phyloP scores from a whole-genome alignment of 2,113 vertebrate species.

The Nibea coibor region DNA sequence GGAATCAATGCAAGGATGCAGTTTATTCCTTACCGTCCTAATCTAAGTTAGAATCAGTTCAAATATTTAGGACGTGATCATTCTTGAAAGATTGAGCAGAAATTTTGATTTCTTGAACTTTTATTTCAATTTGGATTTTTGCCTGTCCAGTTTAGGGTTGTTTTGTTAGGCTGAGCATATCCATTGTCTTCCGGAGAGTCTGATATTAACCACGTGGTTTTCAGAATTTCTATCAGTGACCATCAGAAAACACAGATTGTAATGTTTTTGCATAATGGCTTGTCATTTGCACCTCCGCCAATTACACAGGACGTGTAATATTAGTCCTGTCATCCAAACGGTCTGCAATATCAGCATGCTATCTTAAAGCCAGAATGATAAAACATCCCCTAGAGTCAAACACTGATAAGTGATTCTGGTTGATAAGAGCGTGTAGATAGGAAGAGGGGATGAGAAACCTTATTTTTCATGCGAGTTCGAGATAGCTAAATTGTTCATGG shows the following conservation, averaged over 20 bases:
- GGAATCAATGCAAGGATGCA: background rate
- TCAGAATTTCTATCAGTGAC: conserved; percentile 27
- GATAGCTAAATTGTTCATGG: conserved; percentile 74
- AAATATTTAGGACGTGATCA: background rate
- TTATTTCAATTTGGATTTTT: background rate
- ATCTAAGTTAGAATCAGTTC: background rate
- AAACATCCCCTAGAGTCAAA: conserved; percentile 72
- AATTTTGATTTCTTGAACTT: fast-evolving
- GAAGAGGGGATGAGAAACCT: conserved; percentile 53
- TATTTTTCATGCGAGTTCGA: conserved; percentile 64
- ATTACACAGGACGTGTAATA: conserved; percentile 54
- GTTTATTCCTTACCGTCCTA: background rate
- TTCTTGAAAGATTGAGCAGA: background rate
- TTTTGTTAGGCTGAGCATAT: background rate
- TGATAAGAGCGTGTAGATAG: conserved; percentile 66
- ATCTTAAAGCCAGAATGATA: conserved; percentile 64
- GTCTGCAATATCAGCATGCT: conserved; percentile 52
- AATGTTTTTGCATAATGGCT: conserved; percentile 31
- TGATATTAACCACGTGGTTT: conserved; percentile 9
- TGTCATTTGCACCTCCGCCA: conserved; percentile 45
- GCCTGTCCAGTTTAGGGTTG: background rate
- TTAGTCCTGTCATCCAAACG: conserved; percentile 43
- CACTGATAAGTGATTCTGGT: conserved; percentile 64
- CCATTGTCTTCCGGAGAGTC: background rate
- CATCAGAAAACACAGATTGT: conserved; percentile 8